These are phyloP conservation scores for Dryobota labecula DNA, from an alignment of 2,888 invertebrate species.

Conservation along the genomic window DNA sequence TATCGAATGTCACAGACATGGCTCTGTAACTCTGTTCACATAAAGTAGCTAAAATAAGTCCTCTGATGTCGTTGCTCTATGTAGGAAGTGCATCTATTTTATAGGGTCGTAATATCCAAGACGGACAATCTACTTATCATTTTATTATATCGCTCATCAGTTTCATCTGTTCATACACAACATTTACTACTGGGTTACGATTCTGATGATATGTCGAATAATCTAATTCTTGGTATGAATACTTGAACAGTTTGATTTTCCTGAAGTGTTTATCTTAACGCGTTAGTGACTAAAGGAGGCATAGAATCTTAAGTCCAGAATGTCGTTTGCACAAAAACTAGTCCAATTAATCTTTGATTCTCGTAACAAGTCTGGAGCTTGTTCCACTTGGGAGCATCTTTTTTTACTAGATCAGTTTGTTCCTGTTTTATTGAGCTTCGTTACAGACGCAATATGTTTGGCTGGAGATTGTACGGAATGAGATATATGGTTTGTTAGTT, in stretches of 20 bases:
- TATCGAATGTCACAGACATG: constrained; percentile 84
- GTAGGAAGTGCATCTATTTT: constrained; percentile 80
- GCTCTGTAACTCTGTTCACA: constrained; percentile 76
- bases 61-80: constrained; percentile 76
- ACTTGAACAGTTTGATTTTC: constrained; percentile 15
- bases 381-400: constrained; percentile 56
- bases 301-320: constrained; percentile 44
- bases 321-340: constrained; percentile 62
- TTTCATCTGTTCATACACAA: constrained; percentile 50
- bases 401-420: constrained; percentile 56
- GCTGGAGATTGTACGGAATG: constrained; percentile 32
- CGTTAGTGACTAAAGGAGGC: constrained; percentile 10
- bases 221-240: constrained; percentile 28
- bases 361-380: constrained; percentile 57
- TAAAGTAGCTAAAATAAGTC: constrained; percentile 86
- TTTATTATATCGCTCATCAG: constrained; percentile 64
- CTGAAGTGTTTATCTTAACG: constrained; percentile 27
- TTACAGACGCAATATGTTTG: constrained; percentile 52
- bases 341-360: constrained; percentile 64
- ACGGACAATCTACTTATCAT: constrained; percentile 71
- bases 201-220: constrained; percentile 24
- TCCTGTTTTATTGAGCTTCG: constrained; percentile 57
- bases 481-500: constrained; percentile 41
- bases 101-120: constrained; percentile 74
- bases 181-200: constrained; percentile 28